These are phyloP conservation scores for Helarctos malayanus DNA, from an alignment of 2,797 vertebrate species.

Conservation along the genomic window DNA sequence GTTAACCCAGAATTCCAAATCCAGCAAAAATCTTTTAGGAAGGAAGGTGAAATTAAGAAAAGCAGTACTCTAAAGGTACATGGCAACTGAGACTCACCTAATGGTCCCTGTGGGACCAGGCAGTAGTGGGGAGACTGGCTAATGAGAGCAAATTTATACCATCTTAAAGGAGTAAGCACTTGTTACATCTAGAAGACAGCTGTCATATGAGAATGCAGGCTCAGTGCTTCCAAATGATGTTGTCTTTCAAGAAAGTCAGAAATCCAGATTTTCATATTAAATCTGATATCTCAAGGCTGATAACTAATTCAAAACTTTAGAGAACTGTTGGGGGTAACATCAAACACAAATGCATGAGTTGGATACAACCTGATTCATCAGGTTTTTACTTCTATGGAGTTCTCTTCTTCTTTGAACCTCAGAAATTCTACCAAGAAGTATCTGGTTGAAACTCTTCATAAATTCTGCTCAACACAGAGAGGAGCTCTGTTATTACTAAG, in stretches of 20 bases:
- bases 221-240: neutral
- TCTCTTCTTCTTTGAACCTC: neutral
- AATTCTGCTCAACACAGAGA: neutral
- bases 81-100: neutral
- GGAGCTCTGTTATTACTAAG: neutral
- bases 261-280: neutral
- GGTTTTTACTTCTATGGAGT: neutral
- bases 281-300: neutral
- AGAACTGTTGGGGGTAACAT: neutral
- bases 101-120: neutral
- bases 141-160: neutral
- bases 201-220: neutral
- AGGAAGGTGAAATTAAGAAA: slow-evolving; percentile 20
- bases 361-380: neutral
- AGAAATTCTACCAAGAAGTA: neutral
- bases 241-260: neutral
- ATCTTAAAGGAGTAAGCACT: neutral
- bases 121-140: neutral
- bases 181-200: neutral
- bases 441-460: slow-evolving; percentile 12
- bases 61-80: neutral
- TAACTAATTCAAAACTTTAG: slow-evolving; percentile 5
- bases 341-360: neutral
- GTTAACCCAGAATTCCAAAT: neutral
- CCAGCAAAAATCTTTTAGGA: neutral